These are phyloP conservation scores for Numida meleagris DNA, from an alignment of 2,113 vertebrate genomes.

Conservation along the genomic window DNA sequence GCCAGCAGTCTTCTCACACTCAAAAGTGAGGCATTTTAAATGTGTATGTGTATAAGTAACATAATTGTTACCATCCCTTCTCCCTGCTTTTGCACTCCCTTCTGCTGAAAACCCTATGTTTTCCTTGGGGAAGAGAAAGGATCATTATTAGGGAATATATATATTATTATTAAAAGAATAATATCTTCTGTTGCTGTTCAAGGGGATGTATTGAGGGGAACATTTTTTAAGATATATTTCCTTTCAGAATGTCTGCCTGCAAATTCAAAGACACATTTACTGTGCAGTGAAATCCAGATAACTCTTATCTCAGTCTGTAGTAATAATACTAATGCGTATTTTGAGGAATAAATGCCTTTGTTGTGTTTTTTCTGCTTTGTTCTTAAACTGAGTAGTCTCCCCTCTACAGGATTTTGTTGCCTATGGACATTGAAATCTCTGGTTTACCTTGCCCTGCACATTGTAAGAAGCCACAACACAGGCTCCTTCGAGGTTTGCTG, in stretches of 20 bases:
- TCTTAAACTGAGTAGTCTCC: neutral
- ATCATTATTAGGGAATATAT: neutral
- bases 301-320: neutral
- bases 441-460: neutral
- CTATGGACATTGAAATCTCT: neutral
- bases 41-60: neutral
- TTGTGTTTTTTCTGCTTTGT: neutral
- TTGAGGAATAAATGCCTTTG: neutral
- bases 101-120: neutral
- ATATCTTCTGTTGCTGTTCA: neutral
- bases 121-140: neutral
- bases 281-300: neutral
- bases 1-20: neutral
- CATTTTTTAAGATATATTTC: neutral
- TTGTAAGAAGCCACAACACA: rapidly evolving
- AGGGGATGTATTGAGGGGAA: neutral
- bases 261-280: neutral
- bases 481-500: neutral
- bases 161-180: neutral
- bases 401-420: neutral
- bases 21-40: neutral
- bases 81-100: rapidly evolving
- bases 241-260: neutral
- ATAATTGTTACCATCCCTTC: neutral
- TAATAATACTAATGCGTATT: neutral